A percentile compares a stretch with the other conserved stretches of the same genome.
Evolutionary conservation across 2,113 vertebrate genomes (phyloP).

Genomic region (Sinocyclocheilus anophthalmus): DNA sequence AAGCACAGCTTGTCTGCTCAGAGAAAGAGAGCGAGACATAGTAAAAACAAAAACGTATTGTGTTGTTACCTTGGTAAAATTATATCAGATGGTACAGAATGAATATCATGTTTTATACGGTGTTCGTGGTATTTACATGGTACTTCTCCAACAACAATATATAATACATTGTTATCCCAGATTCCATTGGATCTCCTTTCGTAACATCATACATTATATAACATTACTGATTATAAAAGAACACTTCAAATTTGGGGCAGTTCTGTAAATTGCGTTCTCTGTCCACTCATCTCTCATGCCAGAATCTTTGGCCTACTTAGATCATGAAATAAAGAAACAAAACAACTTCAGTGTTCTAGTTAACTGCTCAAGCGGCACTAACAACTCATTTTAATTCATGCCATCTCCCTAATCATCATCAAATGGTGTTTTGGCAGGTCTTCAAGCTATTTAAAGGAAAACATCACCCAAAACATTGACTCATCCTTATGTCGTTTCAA

Average conservation of each 20-base stretch:
- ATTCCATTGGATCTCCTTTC: not conserved
- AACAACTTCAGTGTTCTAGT: not conserved
- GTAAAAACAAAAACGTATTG: not conserved
- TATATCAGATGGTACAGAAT: not conserved
- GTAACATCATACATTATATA: not conserved
- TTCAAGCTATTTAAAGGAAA: not conserved
- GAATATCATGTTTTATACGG: not conserved
- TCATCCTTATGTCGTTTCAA: not conserved
- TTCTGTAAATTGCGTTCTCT: not conserved
- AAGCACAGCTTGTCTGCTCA: constrained; percentile 96
- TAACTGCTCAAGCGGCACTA: constrained; percentile 14
- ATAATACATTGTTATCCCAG: constrained; percentile 1
- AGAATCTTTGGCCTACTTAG: constrained; percentile 2
- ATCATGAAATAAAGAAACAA: not conserved
- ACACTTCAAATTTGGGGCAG: constrained; percentile 7
- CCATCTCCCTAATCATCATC: constrained; percentile 21
- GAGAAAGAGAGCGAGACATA: constrained; percentile 32
- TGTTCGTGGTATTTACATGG: not conserved
- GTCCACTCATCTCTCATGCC: not conserved
- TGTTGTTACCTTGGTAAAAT: not conserved
- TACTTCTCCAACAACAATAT: not conserved
- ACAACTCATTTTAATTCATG: not conserved
- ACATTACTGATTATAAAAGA: constrained; percentile 17
- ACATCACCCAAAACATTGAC: not conserved
- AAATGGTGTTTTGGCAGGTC: not conserved